phyloP scores from a whole-genome alignment of 2,888 invertebrate species.

The Heliconius cydno region DNA sequence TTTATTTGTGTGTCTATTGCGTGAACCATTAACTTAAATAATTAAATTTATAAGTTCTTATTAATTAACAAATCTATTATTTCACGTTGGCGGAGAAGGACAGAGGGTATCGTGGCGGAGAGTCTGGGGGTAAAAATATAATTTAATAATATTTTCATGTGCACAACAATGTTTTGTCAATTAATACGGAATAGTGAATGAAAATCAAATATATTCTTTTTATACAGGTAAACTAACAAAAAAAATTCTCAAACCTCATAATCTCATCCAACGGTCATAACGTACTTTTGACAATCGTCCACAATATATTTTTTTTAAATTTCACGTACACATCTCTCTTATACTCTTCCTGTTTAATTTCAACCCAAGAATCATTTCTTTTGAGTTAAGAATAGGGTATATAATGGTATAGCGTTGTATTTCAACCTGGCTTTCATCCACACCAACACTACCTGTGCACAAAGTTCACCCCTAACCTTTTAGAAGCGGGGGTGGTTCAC shows the following conservation, averaged over 20 bases:
- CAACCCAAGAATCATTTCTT: not conserved
- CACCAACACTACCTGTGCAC: slow-evolving; percentile 64
- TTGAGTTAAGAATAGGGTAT: not conserved
- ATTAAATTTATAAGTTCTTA: not conserved
- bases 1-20: not conserved
- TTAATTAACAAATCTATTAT: not conserved
- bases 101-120: too few relatives aligned
- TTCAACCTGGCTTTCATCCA: slow-evolving; percentile 33
- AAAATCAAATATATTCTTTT: too few relatives aligned
- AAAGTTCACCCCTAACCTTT: slow-evolving; percentile 73
- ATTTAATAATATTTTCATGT: not conserved
- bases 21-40: not conserved
- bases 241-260: slow-evolving; percentile 13
- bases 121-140: too few relatives aligned
- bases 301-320: slow-evolving; percentile 22
- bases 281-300: slow-evolving; percentile 57
- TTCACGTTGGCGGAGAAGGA: too few relatives aligned
- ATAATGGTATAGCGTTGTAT: slow-evolving; percentile 7
- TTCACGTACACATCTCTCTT: slow-evolving; percentile 25
- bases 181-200: too few relatives aligned
- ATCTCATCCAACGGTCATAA: slow-evolving; percentile 64
- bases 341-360: not conserved
- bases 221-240: not conserved
- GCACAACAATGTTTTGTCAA: too few relatives aligned
- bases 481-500: slow-evolving; percentile 64